These are phyloP conservation scores for Atta cephalotes DNA, from an alignment of 1,140 invertebrate genomes.

Conservation along the genomic window DNA sequence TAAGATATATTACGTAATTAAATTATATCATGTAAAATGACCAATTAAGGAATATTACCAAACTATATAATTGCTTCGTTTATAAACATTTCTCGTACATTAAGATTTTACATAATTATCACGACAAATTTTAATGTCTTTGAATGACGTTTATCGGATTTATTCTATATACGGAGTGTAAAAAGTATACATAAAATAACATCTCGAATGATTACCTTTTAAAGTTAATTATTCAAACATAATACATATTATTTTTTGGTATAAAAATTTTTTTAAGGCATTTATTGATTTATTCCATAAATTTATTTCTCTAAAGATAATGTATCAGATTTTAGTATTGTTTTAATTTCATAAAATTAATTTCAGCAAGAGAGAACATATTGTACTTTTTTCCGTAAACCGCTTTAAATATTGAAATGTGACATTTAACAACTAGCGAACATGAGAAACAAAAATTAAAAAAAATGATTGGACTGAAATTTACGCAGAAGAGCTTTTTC, in stretches of 20 bases:
- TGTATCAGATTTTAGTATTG: background rate
- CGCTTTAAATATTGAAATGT: conserved; percentile 32
- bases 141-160: background rate
- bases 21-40: background rate
- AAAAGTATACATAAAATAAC: background rate
- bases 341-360: background rate
- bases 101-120: background rate
- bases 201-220: background rate
- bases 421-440: conserved; percentile 9
- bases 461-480: background rate
- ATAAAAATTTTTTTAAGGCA: too few relatives aligned
- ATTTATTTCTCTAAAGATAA: background rate
- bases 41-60: background rate
- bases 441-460: background rate
- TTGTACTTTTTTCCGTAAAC: background rate
- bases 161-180: background rate
- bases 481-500: background rate
- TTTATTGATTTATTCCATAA: too few relatives aligned
- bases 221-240: background rate
- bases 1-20: too few relatives aligned
- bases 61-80: background rate
- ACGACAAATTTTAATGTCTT: background rate
- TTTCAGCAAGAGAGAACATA: background rate
- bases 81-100: background rate
- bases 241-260: background rate